Conservation (phyloP, 2,113 vertebrate genomes). For the Aegithalos caudatus region DNA sequence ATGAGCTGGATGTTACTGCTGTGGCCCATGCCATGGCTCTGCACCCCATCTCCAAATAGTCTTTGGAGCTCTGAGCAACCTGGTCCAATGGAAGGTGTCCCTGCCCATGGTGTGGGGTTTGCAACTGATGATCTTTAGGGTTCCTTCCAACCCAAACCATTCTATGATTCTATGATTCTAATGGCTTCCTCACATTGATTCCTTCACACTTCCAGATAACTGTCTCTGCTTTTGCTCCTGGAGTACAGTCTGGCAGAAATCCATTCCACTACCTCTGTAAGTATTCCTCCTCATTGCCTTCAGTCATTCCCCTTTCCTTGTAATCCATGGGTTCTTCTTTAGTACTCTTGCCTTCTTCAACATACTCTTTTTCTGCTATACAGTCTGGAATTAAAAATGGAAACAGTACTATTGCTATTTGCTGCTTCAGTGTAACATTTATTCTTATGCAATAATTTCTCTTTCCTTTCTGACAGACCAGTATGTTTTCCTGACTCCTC, state of each 20-base stretch:
- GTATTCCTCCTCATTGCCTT: background rate
- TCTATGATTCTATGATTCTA: background rate
- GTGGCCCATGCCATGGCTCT: background rate
- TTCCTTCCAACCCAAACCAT: background rate
- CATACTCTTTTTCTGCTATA: background rate
- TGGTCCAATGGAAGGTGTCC: background rate
- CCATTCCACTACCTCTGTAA: background rate
- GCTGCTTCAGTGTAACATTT: background rate
- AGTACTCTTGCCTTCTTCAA: background rate
- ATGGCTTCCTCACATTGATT: background rate
- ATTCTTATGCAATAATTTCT: background rate
- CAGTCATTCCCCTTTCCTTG: background rate
- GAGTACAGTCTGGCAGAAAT: background rate
- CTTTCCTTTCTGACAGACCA: background rate
- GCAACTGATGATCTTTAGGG: background rate
- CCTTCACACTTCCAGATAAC: background rate
- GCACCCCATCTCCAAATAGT: accelerated
- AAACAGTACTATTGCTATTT: background rate
- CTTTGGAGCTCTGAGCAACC: background rate
- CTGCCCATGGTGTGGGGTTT: background rate
- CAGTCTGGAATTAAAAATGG: background rate
- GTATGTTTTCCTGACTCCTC: background rate
- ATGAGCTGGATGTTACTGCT: background rate
- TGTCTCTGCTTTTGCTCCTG: background rate
- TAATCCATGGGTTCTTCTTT: background rate